A percentile compares a stretch with the other conserved stretches of the same genome.
These are phyloP conservation scores for Nomada ferruginata DNA, from an alignment of 2,888 invertebrate genomes.

Conservation along the genomic window DNA sequence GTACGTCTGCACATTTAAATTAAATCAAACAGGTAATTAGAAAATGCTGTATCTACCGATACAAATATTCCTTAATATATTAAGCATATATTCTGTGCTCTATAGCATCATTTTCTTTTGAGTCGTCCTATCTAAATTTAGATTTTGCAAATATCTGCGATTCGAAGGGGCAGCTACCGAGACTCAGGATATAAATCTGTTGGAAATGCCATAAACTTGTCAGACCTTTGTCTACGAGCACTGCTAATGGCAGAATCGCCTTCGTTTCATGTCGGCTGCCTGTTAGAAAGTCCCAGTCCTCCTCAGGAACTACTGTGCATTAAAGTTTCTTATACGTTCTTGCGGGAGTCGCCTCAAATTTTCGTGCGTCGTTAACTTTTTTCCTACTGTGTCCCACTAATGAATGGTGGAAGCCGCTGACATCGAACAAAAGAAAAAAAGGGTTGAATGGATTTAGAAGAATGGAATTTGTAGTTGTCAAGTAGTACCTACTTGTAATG, in stretches of 20 bases:
- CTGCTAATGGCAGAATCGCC: conserved; percentile 67
- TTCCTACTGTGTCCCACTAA: conserved; percentile 4
- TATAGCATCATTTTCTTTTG: conserved; percentile 4
- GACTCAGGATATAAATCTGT: conserved; percentile 72
- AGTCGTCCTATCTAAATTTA: conserved; percentile 42
- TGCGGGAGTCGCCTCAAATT: conserved; percentile 28
- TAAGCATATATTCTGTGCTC: background rate
- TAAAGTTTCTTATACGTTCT: conserved; percentile 43
- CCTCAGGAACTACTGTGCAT: conserved; percentile 38
- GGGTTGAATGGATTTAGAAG: no score
- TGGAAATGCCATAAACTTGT: conserved; percentile 75
- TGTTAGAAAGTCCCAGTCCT: conserved; percentile 38
- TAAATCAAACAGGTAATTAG: no score
- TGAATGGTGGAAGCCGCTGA: conserved; percentile 1
- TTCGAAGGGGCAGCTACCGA: conserved; percentile 23
- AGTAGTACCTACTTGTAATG: no score
- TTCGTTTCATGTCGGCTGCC: conserved; percentile 33
- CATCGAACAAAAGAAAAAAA: no score
- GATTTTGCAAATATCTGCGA: conserved; percentile 37
- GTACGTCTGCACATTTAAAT: no score
- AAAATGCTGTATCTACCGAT: no score
- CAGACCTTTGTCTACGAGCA: conserved; percentile 68
- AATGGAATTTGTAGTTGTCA: background rate
- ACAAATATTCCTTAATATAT: no score
- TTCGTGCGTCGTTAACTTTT: conserved; percentile 39